Percentiles rank a stretch among this genome's conserved stretches.
These are phyloP conservation scores for Tychaedon coryphoeus DNA, from an alignment of 2,113 vertebrate species.

Conservation along the genomic window DNA sequence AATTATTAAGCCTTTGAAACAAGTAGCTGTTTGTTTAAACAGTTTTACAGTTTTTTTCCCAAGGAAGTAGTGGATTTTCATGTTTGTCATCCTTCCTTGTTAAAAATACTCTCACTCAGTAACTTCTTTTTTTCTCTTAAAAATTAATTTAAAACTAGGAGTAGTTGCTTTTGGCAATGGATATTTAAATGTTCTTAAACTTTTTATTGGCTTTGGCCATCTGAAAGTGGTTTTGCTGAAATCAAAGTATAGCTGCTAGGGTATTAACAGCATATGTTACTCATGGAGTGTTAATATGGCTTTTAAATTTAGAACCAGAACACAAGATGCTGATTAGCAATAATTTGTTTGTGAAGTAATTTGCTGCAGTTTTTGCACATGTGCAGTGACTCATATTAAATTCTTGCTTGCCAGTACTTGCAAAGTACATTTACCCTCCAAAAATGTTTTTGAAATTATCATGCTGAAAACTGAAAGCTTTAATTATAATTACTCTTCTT, in stretches of 20 bases:
- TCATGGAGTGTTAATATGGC: slow-evolving; percentile 71
- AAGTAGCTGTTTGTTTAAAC: background rate
- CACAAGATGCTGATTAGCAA: slow-evolving; percentile 80
- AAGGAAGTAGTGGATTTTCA: background rate
- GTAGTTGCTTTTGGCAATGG: background rate
- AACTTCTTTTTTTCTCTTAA: background rate
- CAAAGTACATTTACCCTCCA: slow-evolving; percentile 66
- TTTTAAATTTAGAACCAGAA: slow-evolving; percentile 80
- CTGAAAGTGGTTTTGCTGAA: slow-evolving; percentile 68
- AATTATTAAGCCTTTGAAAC: background rate
- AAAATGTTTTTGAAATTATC: slow-evolving; percentile 64
- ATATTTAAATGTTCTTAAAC: background rate
- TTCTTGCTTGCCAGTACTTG: slow-evolving; percentile 62
- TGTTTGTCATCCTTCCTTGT: background rate
- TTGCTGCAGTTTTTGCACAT: slow-evolving; percentile 76
- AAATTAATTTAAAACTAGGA: background rate
- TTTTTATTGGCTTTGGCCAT: slow-evolving; percentile 61
- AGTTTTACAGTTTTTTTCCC: background rate
- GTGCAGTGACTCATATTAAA: slow-evolving; percentile 74
- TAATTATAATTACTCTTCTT: slow-evolving; percentile 57
- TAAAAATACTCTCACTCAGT: background rate
- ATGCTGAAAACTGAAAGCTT: slow-evolving; percentile 53
- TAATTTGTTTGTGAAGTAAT: slow-evolving; percentile 79
- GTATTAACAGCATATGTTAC: slow-evolving; percentile 72
- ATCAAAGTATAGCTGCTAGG: slow-evolving; percentile 58